These are phyloP conservation scores for Orthosia cruda DNA, from an alignment of 2,888 invertebrate genomes.

Conservation along the genomic window DNA sequence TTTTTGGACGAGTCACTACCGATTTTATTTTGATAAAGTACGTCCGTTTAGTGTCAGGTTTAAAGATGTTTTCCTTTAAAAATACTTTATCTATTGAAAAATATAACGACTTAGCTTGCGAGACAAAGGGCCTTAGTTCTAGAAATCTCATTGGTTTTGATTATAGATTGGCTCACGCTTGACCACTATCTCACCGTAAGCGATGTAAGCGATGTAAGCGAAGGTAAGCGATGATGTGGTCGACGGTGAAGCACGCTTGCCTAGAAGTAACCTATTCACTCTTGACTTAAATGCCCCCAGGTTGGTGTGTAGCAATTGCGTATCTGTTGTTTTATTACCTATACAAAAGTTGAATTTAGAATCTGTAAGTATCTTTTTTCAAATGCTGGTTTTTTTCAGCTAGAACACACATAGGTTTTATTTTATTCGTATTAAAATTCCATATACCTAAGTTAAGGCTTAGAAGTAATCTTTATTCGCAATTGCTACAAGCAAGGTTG, in stretches of 20 bases:
- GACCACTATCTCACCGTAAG: too few relatives aligned
- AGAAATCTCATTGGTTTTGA: too few relatives aligned
- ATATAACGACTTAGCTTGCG: not conserved
- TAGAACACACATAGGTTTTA: not conserved
- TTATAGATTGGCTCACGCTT: too few relatives aligned
- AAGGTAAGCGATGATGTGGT: too few relatives aligned
- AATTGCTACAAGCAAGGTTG: slow-evolving; percentile 6
- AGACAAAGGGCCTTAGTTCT: not conserved
- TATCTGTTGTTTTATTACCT: too few relatives aligned
- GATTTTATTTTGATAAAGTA: slow-evolving; percentile 13
- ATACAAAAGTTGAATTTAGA: too few relatives aligned
- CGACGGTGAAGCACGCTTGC: too few relatives aligned
- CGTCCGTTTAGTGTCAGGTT: not conserved
- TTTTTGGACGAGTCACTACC: slow-evolving; percentile 10
- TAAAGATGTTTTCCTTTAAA: not conserved
- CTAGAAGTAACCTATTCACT: too few relatives aligned
- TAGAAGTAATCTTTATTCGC: slow-evolving; percentile 26
- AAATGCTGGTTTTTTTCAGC: too few relatives aligned
- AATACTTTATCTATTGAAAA: not conserved
- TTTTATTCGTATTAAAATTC: slow-evolving; percentile 9
- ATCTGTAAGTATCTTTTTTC: not conserved
- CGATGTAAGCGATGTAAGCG: too few relatives aligned
- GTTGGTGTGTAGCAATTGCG: too few relatives aligned
- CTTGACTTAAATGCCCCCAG: too few relatives aligned
- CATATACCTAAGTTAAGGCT: not conserved